Evolutionary conservation across 2,797 vertebrate genomes (phyloP).

Genomic region (Otus scops): DNA sequence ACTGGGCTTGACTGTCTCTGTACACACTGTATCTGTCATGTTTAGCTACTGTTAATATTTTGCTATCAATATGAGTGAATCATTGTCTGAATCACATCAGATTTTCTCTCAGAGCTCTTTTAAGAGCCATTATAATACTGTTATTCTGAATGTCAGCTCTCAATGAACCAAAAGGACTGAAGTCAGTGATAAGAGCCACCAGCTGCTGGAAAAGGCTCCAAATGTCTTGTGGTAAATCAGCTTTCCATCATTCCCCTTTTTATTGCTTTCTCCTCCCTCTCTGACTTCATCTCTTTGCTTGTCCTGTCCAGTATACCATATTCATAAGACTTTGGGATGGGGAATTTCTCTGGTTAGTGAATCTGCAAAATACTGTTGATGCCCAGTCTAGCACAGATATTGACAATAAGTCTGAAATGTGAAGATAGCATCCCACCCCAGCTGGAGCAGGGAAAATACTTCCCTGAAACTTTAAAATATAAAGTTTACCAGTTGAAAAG

Average conservation of each 20-base stretch:
- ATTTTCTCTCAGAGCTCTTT: conserved; percentile 39
- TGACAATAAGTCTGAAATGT: not conserved
- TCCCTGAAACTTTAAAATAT: not conserved
- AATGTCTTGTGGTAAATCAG: not conserved
- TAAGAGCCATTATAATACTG: not conserved
- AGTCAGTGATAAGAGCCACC: not conserved
- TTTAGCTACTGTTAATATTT: conserved; percentile 48
- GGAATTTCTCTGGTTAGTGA: not conserved
- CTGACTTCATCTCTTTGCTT: not conserved
- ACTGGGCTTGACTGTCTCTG: not conserved
- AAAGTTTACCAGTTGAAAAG: not conserved
- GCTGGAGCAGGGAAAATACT: not conserved
- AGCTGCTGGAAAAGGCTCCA: not conserved
- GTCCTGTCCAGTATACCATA: not conserved
- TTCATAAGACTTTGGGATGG: not conserved
- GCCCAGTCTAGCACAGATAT: not conserved
- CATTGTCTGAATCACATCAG: conserved; percentile 60
- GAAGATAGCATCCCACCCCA: not conserved
- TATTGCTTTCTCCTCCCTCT: not conserved
- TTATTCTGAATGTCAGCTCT: conserved; percentile 34
- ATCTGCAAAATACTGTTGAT: not conserved
- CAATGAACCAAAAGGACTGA: conserved; percentile 24
- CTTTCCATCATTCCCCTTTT: not conserved
- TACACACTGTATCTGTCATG: conserved; percentile 22
- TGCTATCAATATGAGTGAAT: conserved; percentile 59